phyloP scores from a whole-genome alignment of 2,113 vertebrate species.

The Barbus barbus region DNA sequence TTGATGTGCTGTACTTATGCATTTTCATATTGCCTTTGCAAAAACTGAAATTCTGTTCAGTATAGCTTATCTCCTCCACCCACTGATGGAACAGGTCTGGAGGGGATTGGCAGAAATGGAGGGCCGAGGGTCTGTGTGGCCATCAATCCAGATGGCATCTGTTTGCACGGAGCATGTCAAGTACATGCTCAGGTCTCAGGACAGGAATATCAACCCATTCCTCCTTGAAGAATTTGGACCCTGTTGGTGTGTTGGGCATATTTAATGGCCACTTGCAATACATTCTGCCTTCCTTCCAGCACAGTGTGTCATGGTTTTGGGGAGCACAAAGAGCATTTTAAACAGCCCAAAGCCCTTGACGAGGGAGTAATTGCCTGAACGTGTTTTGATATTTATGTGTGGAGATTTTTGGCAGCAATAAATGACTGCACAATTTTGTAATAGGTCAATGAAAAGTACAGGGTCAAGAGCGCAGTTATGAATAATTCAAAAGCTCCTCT shows the following conservation, averaged over 20 bases:
- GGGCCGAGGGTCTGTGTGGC: constrained; percentile 5
- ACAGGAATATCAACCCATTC: constrained; percentile 20
- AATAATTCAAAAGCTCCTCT: constrained; percentile 42
- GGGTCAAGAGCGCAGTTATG: constrained; percentile 18
- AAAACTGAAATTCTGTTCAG: background rate
- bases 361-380: constrained; percentile 31
- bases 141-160: constrained; percentile 23
- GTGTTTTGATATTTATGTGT: constrained; percentile 40
- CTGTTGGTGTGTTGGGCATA: constrained; percentile 20
- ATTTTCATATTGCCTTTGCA: background rate
- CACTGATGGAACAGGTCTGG: background rate
- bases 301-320: constrained; percentile 18
- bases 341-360: constrained; percentile 37
- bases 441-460: constrained; percentile 27
- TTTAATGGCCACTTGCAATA: constrained; percentile 45
- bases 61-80: background rate
- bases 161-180: constrained; percentile 26
- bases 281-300: constrained; percentile 30
- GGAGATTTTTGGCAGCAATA: constrained; percentile 28
- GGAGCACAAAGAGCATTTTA: constrained; percentile 36
- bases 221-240: constrained; percentile 20
- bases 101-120: constrained; percentile 21
- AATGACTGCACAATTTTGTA: constrained; percentile 32
- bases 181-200: background rate
- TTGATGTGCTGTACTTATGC: constrained; percentile 88